Evolutionary conservation across 2,888 invertebrate genomes (phyloP).

Genomic region (Ypsolopha sequella): DNA sequence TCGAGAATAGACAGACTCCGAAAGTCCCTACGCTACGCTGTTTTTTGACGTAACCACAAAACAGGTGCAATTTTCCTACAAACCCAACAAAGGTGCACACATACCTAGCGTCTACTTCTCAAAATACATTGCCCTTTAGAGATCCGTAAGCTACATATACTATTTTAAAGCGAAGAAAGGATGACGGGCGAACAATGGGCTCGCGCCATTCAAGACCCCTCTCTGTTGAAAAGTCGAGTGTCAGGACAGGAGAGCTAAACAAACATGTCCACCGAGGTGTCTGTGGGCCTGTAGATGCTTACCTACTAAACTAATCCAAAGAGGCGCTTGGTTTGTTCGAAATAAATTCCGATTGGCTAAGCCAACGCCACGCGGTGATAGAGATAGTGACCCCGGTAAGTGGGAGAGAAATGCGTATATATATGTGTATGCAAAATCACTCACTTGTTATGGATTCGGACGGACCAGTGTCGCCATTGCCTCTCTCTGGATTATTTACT

Average conservation of each 20-base stretch:
- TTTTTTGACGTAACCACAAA: no score
- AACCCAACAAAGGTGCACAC: no score
- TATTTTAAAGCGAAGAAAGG: conserved; percentile 1
- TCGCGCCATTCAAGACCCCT: conserved; percentile 1
- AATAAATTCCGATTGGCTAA: background rate
- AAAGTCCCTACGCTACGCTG: no score
- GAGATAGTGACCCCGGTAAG: background rate
- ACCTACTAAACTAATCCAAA: no score
- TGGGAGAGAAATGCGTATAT: background rate
- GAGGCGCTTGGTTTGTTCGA: background rate
- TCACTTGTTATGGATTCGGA: no score
- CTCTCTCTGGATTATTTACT: no score
- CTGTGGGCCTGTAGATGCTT: background rate
- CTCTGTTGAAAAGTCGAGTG: conserved; percentile 3
- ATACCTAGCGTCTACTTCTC: no score
- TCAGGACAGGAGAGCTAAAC: background rate
- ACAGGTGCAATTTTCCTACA: no score
- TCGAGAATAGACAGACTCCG: no score
- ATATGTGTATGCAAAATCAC: no score
- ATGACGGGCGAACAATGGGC: conserved; percentile 5
- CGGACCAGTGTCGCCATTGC: no score
- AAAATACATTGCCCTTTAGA: no score
- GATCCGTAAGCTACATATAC: background rate
- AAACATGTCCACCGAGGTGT: background rate
- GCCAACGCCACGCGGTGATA: background rate